Evolutionary conservation across 1,140 invertebrate genomes (phyloP).

Genomic region (Temnothorax longispinosus): DNA sequence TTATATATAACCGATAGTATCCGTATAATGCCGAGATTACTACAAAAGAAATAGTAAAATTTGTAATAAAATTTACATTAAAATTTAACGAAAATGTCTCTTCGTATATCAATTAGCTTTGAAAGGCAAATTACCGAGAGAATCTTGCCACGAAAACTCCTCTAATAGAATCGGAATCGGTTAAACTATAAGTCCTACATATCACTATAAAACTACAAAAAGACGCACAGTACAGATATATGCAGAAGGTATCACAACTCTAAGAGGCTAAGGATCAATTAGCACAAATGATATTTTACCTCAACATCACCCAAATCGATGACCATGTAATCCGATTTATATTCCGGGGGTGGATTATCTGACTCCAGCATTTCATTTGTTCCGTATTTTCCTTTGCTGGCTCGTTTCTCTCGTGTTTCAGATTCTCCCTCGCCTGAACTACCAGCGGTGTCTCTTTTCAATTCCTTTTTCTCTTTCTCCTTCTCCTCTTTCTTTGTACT

Average conservation of each 20-base stretch:
- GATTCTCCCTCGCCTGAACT: slow-evolving; percentile 70
- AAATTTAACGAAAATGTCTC: not conserved
- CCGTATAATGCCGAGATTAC: not conserved
- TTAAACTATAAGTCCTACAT: not conserved
- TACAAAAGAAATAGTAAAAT: not conserved
- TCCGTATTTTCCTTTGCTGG: slow-evolving; percentile 80
- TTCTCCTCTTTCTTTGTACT: slow-evolving; percentile 80
- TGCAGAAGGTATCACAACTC: not conserved
- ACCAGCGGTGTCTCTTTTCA: slow-evolving; percentile 64
- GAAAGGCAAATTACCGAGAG: not conserved
- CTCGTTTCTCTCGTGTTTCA: slow-evolving; percentile 77
- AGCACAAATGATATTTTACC: slow-evolving; percentile 71
- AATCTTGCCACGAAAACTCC: no score
- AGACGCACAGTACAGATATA: not conserved
- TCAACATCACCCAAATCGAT: slow-evolving; percentile 83
- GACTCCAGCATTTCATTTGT: slow-evolving; percentile 85
- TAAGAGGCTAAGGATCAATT: not conserved
- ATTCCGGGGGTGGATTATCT: slow-evolving; percentile 82
- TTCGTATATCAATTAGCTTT: not conserved
- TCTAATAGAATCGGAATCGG: not conserved
- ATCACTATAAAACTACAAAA: not conserved
- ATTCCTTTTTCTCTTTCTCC: slow-evolving; percentile 82
- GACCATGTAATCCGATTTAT: slow-evolving; percentile 84
- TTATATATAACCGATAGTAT: not conserved
- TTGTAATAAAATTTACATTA: not conserved